A percentile compares a stretch with the other conserved stretches of the same genome.
Conservation (phyloP, 2,888 invertebrate species). For the Chelonus formosanus region DNA sequence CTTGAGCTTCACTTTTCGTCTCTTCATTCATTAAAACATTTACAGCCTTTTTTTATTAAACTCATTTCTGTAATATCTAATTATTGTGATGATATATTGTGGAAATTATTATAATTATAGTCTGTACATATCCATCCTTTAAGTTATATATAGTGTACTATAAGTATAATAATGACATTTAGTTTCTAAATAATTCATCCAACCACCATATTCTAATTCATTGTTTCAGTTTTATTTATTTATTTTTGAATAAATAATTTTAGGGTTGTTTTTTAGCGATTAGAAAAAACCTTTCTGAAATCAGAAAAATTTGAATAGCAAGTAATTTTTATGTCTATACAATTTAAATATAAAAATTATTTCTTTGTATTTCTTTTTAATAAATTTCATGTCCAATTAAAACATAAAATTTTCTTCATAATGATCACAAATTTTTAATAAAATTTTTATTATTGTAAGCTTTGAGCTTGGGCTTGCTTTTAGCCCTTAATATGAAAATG, state of each 20-base stretch:
- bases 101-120: slow-evolving; percentile 40
- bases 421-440: too few species aligned
- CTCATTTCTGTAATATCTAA: slow-evolving; percentile 40
- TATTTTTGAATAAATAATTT: too few species aligned
- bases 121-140: slow-evolving; percentile 51
- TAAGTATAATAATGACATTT: slow-evolving; percentile 55
- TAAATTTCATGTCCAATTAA: too few species aligned
- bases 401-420: too few species aligned
- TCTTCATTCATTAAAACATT: slow-evolving; percentile 29
- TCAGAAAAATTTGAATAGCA: too few species aligned
- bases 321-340: too few species aligned
- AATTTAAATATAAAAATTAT: too few species aligned
- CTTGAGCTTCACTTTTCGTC: neutral
- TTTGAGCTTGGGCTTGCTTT: slow-evolving; percentile 54
- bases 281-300: too few species aligned
- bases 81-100: slow-evolving; percentile 46
- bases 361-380: too few species aligned
- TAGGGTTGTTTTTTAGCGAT: too few species aligned
- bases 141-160: slow-evolving; percentile 40
- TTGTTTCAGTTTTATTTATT: too few species aligned
- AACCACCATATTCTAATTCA: too few species aligned
- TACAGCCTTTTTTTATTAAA: slow-evolving; percentile 51
- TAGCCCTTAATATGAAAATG: slow-evolving; percentile 38
- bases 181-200: slow-evolving; percentile 43
- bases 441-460: slow-evolving; percentile 60